Conservation (phyloP, 1,140 invertebrate species). For the Saccostrea glomerata region DNA sequence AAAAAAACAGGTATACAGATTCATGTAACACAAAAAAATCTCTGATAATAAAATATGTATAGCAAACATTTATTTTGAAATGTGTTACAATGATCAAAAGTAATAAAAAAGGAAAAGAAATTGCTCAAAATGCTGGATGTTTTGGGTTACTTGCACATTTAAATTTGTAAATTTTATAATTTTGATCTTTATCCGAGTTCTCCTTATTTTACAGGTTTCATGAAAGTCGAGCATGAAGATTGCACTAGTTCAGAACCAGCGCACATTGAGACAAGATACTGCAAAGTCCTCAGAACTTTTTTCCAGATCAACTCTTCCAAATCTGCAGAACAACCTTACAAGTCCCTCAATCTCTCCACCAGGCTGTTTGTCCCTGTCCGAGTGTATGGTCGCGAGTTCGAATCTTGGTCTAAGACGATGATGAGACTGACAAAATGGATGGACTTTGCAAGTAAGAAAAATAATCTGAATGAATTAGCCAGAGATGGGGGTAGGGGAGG, state of each 20-base stretch:
- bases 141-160: too few species aligned
- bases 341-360: conserved; percentile 47
- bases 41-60: too few species aligned
- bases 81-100: too few species aligned
- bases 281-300: conserved; percentile 60
- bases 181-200: not conserved
- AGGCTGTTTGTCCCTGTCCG: conserved; percentile 58
- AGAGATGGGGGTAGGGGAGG: not conserved
- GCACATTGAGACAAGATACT: conserved; percentile 42
- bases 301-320: conserved; percentile 52
- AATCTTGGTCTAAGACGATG: conserved; percentile 61
- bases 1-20: too few species aligned
- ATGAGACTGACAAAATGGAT: conserved; percentile 61
- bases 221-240: not conserved
- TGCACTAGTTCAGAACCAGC: not conserved
- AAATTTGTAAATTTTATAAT: too few species aligned
- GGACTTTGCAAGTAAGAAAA: conserved; percentile 54
- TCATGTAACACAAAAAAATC: too few species aligned
- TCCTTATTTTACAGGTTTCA: conserved; percentile 1
- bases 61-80: too few species aligned
- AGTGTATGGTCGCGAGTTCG: conserved; percentile 45
- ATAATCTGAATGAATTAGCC: not conserved
- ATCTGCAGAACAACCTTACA: conserved; percentile 39
- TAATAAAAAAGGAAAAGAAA: too few species aligned
- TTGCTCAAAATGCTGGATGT: too few species aligned